phyloP scores from a whole-genome alignment of 2,888 invertebrate genomes.

The Eulithis testata region DNA sequence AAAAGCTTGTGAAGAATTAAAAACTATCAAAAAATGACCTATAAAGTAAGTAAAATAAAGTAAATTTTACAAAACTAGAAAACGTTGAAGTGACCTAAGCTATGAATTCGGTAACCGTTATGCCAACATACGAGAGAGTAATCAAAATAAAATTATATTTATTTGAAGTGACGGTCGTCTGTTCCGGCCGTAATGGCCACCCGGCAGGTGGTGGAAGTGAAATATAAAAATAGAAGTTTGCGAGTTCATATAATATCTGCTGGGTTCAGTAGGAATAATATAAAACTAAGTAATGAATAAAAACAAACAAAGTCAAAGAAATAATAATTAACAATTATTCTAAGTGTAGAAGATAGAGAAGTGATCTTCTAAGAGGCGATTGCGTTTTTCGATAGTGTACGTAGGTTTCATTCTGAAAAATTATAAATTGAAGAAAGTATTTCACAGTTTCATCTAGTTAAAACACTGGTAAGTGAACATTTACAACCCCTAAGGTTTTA shows the following conservation, averaged over 20 bases:
- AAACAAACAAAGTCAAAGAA: no score
- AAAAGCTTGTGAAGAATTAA: no score
- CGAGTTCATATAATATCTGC: conserved; percentile 3
- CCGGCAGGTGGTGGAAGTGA: conserved; percentile 66
- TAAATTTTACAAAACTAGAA: neutral
- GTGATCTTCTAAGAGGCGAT: no score
- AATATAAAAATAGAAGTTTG: conserved; percentile 16
- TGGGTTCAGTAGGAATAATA: conserved; percentile 23
- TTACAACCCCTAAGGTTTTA: no score
- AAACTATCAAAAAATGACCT: neutral
- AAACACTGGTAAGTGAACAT: no score
- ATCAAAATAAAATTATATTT: conserved; percentile 73
- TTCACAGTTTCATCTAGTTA: no score
- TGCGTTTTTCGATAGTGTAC: no score
- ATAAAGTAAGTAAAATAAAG: neutral
- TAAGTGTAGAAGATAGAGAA: no score
- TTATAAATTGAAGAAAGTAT: no score
- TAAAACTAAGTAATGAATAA: no score
- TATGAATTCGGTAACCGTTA: conserved; percentile 47
- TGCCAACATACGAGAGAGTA: conserved; percentile 60
- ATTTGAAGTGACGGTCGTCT: conserved; percentile 68
- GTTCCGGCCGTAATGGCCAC: conserved; percentile 71
- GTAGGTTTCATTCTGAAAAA: no score
- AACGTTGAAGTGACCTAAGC: conserved; percentile 12
- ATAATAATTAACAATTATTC: no score